Base-by-base conservation (phyloP, 2,888 invertebrate genomes). In the Drosophila crucigera region DNA sequence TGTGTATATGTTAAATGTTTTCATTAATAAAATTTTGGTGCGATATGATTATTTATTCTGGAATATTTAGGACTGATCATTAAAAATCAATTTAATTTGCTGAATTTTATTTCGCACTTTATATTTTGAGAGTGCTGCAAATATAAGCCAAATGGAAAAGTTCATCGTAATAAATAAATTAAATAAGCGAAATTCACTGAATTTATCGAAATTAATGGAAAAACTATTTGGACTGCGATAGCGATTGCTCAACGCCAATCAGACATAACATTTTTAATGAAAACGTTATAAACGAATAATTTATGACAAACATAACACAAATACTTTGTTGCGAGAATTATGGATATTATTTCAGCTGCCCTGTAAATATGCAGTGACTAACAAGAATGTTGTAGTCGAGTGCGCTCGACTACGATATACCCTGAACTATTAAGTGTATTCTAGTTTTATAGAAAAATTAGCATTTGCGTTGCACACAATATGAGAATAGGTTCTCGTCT, bases 31-130 rank as follows among this genome's bases (percentile, higher is more conserved):
- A 64, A 54, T 16, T 22, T 25, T 10, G 19, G 9, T 65, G 39
- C 70, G 61, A 56, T 69, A 58, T 58, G 73, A 70, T 74, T 84
- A 77, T 78, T 82, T 84, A 70, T 63, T 22, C 22, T 54, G 37
- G 10, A 22, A 49, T 11, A 11, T 54, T 58, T 54, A 37, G 30
- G 41, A 33, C 16, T 25, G 54, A 39, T 55, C 35, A 33, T 63
- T 65, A 31, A 68, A 62, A 56, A 68, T 41, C 37, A 63, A 69
- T 68, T 52, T 58, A 30, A 50, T 50, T n/a, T 41, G 4, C 25
- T 25, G 11, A n/a, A 28, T 39, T 41, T 62, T 66, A 30, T 53
- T 73, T 74, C 67, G 35, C 74, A 67, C 67, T 55, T 28, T 33
- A 65, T 55, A 37, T 41, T 16, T 43, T 43, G 41, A n/a, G 14